These are phyloP conservation scores for Bombus superbus DNA, from an alignment of 1,140 invertebrate species.

Conservation along the genomic window DNA sequence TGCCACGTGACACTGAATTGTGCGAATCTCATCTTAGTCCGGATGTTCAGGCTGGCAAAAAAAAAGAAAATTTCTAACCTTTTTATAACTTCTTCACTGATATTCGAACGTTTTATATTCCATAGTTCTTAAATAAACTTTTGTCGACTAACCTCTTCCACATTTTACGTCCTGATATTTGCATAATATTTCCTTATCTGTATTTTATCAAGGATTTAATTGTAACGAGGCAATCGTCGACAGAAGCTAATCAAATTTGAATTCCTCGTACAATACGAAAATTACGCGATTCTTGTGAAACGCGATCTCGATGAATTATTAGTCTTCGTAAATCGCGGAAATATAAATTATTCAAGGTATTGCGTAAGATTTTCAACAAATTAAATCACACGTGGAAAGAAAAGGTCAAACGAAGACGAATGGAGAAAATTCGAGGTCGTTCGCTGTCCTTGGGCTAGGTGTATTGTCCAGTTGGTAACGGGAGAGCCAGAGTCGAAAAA, in stretches of 20 bases:
- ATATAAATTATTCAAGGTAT: no score
- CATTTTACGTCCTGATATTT: background rate
- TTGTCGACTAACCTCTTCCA: background rate
- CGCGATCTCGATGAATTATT: no score
- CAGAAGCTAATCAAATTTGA: background rate
- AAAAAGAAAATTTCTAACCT: no score
- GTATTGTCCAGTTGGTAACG: constrained; percentile 21
- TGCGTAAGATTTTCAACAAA: no score
- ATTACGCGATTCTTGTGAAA: no score
- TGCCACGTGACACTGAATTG: constrained; percentile 5
- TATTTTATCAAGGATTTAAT: background rate
- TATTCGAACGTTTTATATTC: background rate
- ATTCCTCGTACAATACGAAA: no score
- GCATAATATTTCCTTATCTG: background rate
- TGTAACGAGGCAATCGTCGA: background rate
- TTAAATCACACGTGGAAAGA: background rate
- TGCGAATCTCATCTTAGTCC: background rate
- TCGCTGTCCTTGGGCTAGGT: background rate
- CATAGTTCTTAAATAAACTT: background rate
- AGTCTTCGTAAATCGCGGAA: no score
- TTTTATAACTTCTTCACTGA: background rate
- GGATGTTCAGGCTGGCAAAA: background rate
- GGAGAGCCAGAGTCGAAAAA: constrained; percentile 23
- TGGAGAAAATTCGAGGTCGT: background rate
- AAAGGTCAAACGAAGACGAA: background rate